Percentiles rank a stretch among this genome's conserved stretches.
These are phyloP conservation scores for Athrips mouffetella DNA, from an alignment of 2,888 invertebrate species.

Conservation along the genomic window DNA sequence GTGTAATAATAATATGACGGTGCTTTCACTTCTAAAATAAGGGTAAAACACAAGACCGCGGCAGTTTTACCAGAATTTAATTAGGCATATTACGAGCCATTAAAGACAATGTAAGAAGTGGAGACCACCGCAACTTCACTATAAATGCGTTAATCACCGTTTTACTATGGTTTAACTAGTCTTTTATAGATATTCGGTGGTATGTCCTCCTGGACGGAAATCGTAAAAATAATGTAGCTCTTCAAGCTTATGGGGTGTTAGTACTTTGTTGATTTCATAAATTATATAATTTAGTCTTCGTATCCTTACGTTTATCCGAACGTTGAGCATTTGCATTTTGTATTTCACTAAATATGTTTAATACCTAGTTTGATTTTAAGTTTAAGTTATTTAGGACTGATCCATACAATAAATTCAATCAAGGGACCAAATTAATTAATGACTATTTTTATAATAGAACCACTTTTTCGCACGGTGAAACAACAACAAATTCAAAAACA, in stretches of 20 bases:
- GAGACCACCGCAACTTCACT: constrained; percentile 62
- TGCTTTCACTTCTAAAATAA: too few species aligned
- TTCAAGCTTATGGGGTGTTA: not conserved
- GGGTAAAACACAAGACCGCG: constrained; percentile 31
- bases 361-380: too few species aligned
- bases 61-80: constrained; percentile 60
- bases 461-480: too few species aligned
- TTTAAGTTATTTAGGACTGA: too few species aligned
- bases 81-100: constrained; percentile 67
- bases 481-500: too few species aligned
- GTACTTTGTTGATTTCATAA: not conserved
- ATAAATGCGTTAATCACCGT: constrained; percentile 57
- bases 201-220: constrained; percentile 34
- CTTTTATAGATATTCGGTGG: constrained; percentile 50
- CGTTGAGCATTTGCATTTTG: too few species aligned
- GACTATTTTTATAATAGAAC: too few species aligned
- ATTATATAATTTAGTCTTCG: too few species aligned
- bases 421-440: too few species aligned
- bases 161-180: constrained; percentile 47
- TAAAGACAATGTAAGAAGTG: constrained; percentile 69
- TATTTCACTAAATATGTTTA: too few species aligned
- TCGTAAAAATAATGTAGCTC: constrained; percentile 27
- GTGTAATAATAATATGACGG: not conserved
- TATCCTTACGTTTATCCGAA: too few species aligned
- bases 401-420: too few species aligned